A percentile compares a stretch with the other conserved stretches of the same genome.
Conservation (phyloP, 1,140 invertebrate species). For the Bombus waltoni region DNA sequence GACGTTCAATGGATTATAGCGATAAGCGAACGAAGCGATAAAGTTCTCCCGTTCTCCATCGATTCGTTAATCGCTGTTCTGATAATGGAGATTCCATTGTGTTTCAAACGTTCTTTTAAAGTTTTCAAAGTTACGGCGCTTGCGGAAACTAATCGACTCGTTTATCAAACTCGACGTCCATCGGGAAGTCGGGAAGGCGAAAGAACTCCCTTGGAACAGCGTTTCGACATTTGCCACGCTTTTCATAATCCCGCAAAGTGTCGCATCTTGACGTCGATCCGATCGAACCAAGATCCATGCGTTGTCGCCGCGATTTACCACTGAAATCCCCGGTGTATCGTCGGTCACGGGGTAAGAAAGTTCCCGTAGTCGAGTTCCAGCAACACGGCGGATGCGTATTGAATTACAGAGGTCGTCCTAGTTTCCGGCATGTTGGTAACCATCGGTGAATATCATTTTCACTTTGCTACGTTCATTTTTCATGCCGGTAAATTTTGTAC, state of each 20-base stretch:
- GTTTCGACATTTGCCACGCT: not conserved
- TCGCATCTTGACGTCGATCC: slow-evolving; percentile 8
- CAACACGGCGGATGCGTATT: slow-evolving; percentile 21
- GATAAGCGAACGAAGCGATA: not conserved
- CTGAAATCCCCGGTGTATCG: slow-evolving; percentile 1
- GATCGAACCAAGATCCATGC: not conserved
- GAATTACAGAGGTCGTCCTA: slow-evolving; percentile 44
- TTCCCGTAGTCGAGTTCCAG: not conserved
- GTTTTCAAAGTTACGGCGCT: not conserved
- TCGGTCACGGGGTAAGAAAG: slow-evolving; percentile 9
- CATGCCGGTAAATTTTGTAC: slow-evolving; percentile 30
- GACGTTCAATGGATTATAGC: not conserved
- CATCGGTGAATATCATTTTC: slow-evolving; percentile 23
- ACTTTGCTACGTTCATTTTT: slow-evolving; percentile 52
- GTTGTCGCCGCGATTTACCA: not conserved
- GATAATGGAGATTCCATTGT: not conserved
- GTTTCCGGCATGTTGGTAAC: slow-evolving; percentile 19
- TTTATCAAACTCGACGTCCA: not conserved
- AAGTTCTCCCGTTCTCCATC: not conserved
- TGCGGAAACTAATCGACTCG: not conserved
- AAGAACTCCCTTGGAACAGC: not conserved
- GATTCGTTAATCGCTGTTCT: not conserved
- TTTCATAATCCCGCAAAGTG: not conserved
- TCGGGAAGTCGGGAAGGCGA: not conserved
- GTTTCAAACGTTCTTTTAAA: not conserved